Evolutionary conservation across 1,140 invertebrate species (phyloP).

Genomic region (Lepeophtheirus salmonis): DNA sequence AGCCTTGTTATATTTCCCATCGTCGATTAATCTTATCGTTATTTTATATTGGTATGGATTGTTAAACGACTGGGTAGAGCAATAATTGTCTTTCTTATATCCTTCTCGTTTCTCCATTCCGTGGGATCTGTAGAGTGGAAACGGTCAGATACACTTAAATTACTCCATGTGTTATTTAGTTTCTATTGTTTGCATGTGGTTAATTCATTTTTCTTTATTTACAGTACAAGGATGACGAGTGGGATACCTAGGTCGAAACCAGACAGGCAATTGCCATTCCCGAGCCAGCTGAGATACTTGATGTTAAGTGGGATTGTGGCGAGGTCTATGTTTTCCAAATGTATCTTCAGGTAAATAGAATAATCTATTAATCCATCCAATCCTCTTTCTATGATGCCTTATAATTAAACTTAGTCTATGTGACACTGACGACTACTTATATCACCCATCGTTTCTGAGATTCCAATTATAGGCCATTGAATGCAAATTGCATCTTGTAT

Average conservation of each 20-base stretch:
- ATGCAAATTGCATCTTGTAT: constrained; percentile 7
- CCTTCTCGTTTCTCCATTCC: neutral
- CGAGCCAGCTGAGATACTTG: constrained; percentile 2
- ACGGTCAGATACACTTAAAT: constrained; percentile 3
- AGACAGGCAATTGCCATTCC: neutral
- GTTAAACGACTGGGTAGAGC: neutral
- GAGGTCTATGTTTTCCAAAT: constrained; percentile 96
- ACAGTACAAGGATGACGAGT: constrained; percentile 5
- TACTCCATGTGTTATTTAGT: neutral
- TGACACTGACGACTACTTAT: neutral
- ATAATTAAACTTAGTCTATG: neutral
- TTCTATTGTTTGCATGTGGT: neutral
- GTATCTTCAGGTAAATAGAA: constrained; percentile 54
- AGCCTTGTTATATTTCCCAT: no score
- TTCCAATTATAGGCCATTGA: neutral
- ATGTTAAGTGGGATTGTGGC: constrained; percentile 71
- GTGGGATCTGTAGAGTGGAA: neutral
- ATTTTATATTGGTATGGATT: no score
- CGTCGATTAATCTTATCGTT: no score
- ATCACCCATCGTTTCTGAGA: constrained; percentile 2
- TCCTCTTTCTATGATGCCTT: neutral
- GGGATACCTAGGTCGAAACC: constrained; percentile 4
- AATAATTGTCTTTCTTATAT: neutral
- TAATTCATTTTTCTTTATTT: neutral
- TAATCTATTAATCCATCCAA: neutral